Conservation (phyloP, 2,113 vertebrate species). For the Sinocyclocheilus rhinocerous region DNA sequence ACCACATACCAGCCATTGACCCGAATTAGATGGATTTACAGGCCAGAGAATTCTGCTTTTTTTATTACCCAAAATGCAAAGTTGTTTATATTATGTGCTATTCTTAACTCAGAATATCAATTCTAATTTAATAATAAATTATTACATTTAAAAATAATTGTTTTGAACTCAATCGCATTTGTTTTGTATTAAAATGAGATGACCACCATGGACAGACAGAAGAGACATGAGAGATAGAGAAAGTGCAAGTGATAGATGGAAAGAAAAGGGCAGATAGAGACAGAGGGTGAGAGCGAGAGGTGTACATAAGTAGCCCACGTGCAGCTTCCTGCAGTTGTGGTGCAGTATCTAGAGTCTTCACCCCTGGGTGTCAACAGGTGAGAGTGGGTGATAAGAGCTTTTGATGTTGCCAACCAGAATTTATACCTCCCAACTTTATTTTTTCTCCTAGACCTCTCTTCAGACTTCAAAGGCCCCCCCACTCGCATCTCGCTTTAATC, state of each 20-base stretch:
- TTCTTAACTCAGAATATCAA: background rate
- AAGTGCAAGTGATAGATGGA: background rate
- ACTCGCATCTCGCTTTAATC: slow-evolving; percentile 94
- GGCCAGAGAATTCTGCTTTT: background rate
- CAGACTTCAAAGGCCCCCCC: slow-evolving; percentile 91
- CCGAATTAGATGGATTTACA: background rate
- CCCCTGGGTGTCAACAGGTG: slow-evolving; percentile 85
- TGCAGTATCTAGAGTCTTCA: slow-evolving; percentile 69
- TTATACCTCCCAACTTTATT: slow-evolving; percentile 89
- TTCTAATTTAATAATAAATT: background rate
- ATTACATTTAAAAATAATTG: background rate
- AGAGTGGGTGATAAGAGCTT: slow-evolving; percentile 82
- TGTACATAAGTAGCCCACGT: slow-evolving; percentile 42
- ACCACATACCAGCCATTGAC: background rate
- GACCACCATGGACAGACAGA: background rate
- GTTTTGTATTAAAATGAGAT: background rate
- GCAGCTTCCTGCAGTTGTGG: slow-evolving; percentile 46
- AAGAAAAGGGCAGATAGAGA: slow-evolving; percentile 16
- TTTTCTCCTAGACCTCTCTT: slow-evolving; percentile 90
- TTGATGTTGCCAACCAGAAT: slow-evolving; percentile 91
- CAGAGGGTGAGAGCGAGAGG: slow-evolving; percentile 41
- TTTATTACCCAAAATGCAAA: no score
- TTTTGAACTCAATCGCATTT: background rate
- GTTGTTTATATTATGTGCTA: background rate
- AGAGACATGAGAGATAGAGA: background rate